phyloP scores from a whole-genome alignment of 2,113 vertebrate genomes.

The Rhagologus leucostigma region DNA sequence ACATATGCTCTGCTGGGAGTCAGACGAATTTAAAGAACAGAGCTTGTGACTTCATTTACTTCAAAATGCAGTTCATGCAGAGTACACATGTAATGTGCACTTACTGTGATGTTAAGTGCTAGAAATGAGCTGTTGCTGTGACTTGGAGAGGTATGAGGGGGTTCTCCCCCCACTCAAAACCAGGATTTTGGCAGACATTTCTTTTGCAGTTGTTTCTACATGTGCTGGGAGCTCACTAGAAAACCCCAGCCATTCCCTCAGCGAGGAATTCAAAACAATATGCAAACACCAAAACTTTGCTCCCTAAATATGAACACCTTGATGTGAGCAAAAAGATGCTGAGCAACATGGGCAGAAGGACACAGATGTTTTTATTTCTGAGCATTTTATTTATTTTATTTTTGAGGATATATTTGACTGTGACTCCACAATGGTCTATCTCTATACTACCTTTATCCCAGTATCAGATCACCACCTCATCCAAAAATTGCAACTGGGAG shows the following conservation, averaged over 20 bases:
- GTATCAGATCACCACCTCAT: not conserved
- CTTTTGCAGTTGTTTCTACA: not conserved
- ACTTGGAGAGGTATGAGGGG: not conserved
- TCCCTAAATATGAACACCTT: not conserved
- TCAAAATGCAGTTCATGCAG: constrained; percentile 16
- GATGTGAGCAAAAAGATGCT: not conserved
- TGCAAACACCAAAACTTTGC: not conserved
- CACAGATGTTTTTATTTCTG: not conserved
- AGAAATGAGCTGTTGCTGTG: not conserved
- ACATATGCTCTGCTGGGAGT: constrained; percentile 24
- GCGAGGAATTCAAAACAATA: not conserved
- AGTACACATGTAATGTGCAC: not conserved
- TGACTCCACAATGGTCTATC: not conserved
- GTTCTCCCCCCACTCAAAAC: not conserved
- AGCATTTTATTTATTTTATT: not conserved
- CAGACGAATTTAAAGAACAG: constrained; percentile 20
- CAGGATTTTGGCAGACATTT: not conserved
- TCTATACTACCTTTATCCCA: not conserved
- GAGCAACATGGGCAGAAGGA: not conserved
- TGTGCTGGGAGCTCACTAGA: not conserved
- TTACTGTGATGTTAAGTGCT: not conserved
- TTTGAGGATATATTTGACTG: not conserved
- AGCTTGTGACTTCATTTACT: constrained; percentile 1
- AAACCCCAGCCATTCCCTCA: not conserved
- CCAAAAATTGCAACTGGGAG: not conserved